Evolutionary conservation across 2,797 vertebrate species (phyloP), one percentile per base, ranked within the genome.

Genomic region (Tokudaia tokunoshimensis): DNA sequence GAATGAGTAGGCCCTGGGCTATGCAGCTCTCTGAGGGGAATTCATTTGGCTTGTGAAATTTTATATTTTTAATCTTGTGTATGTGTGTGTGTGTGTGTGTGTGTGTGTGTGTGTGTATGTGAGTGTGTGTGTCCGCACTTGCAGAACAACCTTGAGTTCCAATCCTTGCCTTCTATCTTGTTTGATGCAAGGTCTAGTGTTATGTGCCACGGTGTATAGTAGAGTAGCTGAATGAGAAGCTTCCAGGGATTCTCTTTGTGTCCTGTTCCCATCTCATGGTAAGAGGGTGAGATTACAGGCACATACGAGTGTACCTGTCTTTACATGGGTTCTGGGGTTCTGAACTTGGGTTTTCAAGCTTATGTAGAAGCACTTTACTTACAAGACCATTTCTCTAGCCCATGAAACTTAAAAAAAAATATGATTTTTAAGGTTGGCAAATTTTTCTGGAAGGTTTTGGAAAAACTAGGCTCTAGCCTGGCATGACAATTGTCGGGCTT

Each of bases 1-100:
- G 72, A 81, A 61, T 89, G 4, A 92, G 17, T 65, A 11, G 31
- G 1, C 95, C 41, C 37, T 8, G 41, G 52, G 3, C 44, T 65
- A 24, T 2, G 31, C 6, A 34, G 0, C 79, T 95, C 65, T 94
- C 55, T 78, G n/a, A 44, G 75, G 41, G 84, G 20, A 91, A 84
- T 92, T 85, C 94, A 55, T 52, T 55, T 91, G 57, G 24, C 10
- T 93, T 90, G 57, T 72, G 24, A 76, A 86, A 55, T 17, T 75
- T 50, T 52, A n/a, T 52, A 24, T 52, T 70, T 15, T 15, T n/a
- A 50, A 65, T 34, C 29, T 13, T 44, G 37, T 65, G 41, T 14
- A 8, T 31, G 61, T 63, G 37, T 31, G 37, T 47, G 37, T 19
- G 41, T 50, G 41, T 50, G 82, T 34, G 82, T 13, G 41, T 65